Percentiles rank a stretch among this genome's conserved stretches.
Conservation (phyloP, 2,797 vertebrate genomes). For the Takifugu ocellatus region DNA sequence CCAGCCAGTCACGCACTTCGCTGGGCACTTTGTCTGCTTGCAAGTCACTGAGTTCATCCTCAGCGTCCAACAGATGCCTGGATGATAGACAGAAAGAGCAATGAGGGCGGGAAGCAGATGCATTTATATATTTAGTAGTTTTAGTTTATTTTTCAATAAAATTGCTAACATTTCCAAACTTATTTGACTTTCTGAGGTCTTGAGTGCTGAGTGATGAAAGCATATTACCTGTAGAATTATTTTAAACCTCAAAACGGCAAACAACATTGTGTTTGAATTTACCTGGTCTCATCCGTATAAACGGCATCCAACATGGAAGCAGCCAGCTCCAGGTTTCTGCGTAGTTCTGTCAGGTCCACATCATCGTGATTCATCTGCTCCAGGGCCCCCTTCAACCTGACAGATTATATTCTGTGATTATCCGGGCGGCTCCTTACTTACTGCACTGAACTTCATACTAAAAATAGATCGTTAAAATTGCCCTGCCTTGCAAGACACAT, state of each 20-base stretch:
- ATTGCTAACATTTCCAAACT: too few relatives aligned
- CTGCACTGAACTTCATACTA: not conserved
- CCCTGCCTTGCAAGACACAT: too few relatives aligned
- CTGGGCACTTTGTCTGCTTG: slow-evolving; percentile 89
- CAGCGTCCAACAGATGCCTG: slow-evolving; percentile 91
- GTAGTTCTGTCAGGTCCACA: slow-evolving; percentile 88
- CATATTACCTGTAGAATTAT: too few relatives aligned
- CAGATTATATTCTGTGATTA: slow-evolving; percentile 4
- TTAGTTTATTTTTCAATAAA: too few relatives aligned
- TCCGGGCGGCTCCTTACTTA: not conserved
- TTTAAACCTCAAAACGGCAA: too few relatives aligned
- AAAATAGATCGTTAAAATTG: not conserved
- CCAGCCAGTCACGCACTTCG: slow-evolving; percentile 96
- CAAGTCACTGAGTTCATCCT: slow-evolving; percentile 94
- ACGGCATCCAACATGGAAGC: slow-evolving; percentile 92
- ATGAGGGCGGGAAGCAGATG: not conserved
- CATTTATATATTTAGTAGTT: not conserved
- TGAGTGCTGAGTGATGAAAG: too few relatives aligned
- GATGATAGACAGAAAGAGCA: slow-evolving; percentile 13
- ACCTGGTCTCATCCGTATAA: slow-evolving; percentile 97
- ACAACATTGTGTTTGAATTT: slow-evolving; percentile 8
- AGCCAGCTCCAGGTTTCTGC: slow-evolving; percentile 94
- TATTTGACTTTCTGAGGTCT: too few relatives aligned
- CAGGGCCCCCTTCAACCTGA: slow-evolving; percentile 90
- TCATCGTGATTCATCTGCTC: slow-evolving; percentile 94